Conservation (phyloP, 2,888 invertebrate species). For the Rhagonycha lutea region DNA sequence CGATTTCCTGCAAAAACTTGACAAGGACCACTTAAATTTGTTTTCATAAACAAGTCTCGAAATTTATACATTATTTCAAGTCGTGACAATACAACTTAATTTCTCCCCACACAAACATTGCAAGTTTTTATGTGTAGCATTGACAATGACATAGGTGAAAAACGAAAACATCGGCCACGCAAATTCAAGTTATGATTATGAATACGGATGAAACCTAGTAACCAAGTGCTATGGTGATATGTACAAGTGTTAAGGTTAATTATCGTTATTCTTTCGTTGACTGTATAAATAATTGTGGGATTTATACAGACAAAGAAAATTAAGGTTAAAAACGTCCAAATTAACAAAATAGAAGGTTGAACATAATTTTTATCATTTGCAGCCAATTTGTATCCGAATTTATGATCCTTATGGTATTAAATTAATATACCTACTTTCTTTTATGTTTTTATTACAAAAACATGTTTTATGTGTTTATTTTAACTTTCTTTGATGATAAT, state of each 20-base stretch:
- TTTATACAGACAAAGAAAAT: background rate
- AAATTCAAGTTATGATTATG: background rate
- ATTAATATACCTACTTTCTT: background rate
- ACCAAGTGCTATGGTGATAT: background rate
- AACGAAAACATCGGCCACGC: background rate
- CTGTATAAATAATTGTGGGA: background rate
- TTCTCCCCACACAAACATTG: background rate
- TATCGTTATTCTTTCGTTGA: background rate
- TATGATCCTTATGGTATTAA: background rate
- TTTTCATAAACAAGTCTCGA: background rate
- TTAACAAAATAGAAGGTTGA: background rate
- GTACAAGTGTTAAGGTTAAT: background rate
- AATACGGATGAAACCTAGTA: background rate
- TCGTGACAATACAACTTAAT: background rate
- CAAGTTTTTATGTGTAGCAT: background rate
- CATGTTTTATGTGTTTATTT: background rate
- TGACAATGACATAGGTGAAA: background rate
- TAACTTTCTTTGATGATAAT: background rate
- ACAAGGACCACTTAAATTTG: no score
- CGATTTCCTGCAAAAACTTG: background rate
- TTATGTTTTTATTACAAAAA: background rate
- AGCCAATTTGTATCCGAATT: background rate
- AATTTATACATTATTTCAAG: background rate
- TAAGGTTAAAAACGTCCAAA: background rate
- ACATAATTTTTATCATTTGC: background rate